phyloP scores from a whole-genome alignment of 37 sponge, comb jelly and placozoan genomes.

The Beroe ovata region DNA sequence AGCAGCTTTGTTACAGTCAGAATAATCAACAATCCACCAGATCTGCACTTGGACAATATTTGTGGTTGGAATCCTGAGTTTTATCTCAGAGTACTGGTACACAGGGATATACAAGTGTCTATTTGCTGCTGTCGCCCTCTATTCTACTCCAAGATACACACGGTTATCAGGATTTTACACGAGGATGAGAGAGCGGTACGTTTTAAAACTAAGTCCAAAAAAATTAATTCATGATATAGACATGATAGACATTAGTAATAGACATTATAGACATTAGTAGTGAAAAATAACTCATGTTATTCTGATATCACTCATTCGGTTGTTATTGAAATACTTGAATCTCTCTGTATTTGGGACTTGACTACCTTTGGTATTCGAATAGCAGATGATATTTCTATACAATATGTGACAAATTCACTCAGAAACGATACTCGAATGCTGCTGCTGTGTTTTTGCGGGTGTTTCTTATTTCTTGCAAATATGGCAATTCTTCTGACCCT shows the following conservation, averaged over 20 bases:
- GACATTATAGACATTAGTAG: no score
- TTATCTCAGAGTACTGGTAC: constrained; percentile 9
- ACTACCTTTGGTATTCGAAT: no score
- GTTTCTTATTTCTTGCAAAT: not conserved
- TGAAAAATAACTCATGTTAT: no score
- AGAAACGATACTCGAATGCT: constrained; percentile 22
- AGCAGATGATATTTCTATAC: no score
- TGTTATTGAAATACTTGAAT: no score
- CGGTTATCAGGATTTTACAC: constrained; percentile 40
- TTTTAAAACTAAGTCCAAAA: no score
- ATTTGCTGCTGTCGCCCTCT: not conserved
- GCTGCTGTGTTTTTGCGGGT: not conserved
- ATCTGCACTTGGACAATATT: constrained; percentile 21
- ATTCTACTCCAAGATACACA: constrained; percentile 18
- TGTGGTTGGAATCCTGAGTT: not conserved
- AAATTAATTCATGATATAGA: no score
- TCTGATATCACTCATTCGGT: no score
- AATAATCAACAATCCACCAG: not conserved
- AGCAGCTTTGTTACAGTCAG: no score
- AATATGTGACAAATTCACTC: no score
- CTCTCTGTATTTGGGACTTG: no score
- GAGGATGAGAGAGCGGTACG: constrained; percentile 23
- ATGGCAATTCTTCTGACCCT: not conserved
- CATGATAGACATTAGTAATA: no score
- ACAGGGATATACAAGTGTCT: constrained; percentile 37